These are phyloP conservation scores for Panagrolaimus sp. DNA, from an alignment of 1,140 invertebrate species.

Conservation along the genomic window DNA sequence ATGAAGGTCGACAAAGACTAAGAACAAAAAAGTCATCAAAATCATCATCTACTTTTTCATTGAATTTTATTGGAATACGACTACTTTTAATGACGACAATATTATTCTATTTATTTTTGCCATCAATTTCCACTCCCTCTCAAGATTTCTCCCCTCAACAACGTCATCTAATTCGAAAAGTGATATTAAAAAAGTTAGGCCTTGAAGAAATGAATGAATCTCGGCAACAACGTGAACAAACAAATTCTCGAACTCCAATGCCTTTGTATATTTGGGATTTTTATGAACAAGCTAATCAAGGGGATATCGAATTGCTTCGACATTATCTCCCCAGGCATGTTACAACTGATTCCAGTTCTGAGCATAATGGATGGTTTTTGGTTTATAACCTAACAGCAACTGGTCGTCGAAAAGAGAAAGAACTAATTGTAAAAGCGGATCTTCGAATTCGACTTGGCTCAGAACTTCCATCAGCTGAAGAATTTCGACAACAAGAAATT, in stretches of 20 bases:
- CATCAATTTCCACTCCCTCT: too few relatives aligned
- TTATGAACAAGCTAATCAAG: not conserved
- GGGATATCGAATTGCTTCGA: not conserved
- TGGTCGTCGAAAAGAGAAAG: not conserved
- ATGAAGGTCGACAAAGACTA: too few relatives aligned
- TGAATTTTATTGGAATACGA: too few relatives aligned
- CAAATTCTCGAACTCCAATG: not conserved
- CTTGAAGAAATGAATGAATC: too few relatives aligned
- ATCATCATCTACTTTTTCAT: too few relatives aligned
- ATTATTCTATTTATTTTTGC: too few relatives aligned
- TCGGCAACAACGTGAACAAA: too few relatives aligned
- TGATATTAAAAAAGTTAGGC: too few relatives aligned
- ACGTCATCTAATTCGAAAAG: too few relatives aligned
- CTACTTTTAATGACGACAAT: too few relatives aligned
- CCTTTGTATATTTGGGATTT: conserved; percentile 1
- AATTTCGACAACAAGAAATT: not conserved
- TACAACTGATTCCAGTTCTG: not conserved
- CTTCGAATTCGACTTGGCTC: not conserved
- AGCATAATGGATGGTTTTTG: not conserved
- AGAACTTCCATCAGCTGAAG: not conserved
- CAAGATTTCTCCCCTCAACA: too few relatives aligned
- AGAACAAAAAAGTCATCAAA: too few relatives aligned
- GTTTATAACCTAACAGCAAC: not conserved
- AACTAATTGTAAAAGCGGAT: conserved; percentile 1
- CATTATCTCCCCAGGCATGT: not conserved